Base-by-base conservation (phyloP, 1,140 invertebrate species). In the Acromyrmex charruanus region DNA sequence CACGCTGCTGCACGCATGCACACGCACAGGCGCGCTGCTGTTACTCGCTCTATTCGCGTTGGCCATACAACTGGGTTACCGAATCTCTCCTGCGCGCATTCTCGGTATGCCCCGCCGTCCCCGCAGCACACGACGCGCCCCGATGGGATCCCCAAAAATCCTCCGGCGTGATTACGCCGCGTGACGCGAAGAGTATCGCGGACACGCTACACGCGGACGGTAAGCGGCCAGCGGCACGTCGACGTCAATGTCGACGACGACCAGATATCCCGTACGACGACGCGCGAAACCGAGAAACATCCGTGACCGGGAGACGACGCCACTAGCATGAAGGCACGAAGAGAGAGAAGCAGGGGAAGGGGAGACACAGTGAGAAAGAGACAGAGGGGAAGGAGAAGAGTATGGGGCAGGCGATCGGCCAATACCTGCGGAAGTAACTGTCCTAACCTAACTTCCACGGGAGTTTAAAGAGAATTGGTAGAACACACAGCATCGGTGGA, bases 401-500 rank as follows among this genome's bases (percentile, higher is more conserved):
- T 16, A 59, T 49, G 9, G 86, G 16, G 61, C 79, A 61, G 72
- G 14, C 77, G 81, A 90, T 90, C 89, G 87, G 85, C 86, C 87
- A 77, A 90, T 91, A 89, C 77, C 90, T 74, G 85, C 86, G 90
- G 85, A 92, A 90, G 89, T 90, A 91, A 80, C 80, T 85, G 86
- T 87, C 85, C 92, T 92, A 92, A 92, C 92, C 92, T 92, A 91
- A 91, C 90, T 86, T 89, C 86, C 65, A 59, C 68, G 74, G 14
- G 66, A 51, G 86, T 90, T 90, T 88, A 71, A 88, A 86, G 89
- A 82, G 31, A 51, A 81, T 61, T 65, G 59, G n/a, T 31, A 82
- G 44, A 16, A 14, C 55, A 63, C 35, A 63, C 28, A 21, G 63
- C 28, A 35, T 53, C 63, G n/a, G 63, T n/a, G 63, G 44, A 39